Evolutionary conservation across 2,888 invertebrate genomes (phyloP).

Genomic region (Macrostomum cliftonense): DNA sequence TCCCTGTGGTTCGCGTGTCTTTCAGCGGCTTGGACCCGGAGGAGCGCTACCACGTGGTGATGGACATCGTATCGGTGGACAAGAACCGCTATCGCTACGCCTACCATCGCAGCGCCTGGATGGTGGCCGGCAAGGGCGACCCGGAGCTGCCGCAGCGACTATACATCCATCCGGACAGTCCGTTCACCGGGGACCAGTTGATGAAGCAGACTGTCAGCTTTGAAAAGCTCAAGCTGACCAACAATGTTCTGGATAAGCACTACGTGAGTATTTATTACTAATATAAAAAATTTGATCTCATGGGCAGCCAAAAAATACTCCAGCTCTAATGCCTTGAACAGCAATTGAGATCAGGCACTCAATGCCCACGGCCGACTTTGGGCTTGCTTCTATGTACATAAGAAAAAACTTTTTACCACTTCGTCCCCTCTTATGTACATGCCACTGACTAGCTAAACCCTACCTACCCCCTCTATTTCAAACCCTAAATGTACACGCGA

Average conservation of each 20-base stretch:
- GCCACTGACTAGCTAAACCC: no score
- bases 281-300: no score
- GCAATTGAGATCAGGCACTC: no score
- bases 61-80: slow-evolving; percentile 59
- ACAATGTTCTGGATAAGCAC: slow-evolving; percentile 62
- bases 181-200: slow-evolving; percentile 80
- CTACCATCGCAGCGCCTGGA: slow-evolving; percentile 66
- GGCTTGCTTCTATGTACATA: no score
- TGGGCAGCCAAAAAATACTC: not conserved
- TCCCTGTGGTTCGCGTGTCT: slow-evolving; percentile 61
- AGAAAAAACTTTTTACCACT: no score
- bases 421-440: no score
- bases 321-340: no score
- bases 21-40: slow-evolving; percentile 59
- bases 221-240: slow-evolving; percentile 92
- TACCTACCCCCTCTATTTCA: no score
- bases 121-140: slow-evolving; percentile 59
- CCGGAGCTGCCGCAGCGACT: slow-evolving; percentile 56
- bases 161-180: slow-evolving; percentile 88
- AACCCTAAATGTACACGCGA: no score
- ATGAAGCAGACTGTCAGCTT: slow-evolving; percentile 88
- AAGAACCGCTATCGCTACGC: slow-evolving; percentile 53
- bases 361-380: no score
- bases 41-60: slow-evolving; percentile 57
- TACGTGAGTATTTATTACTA: no score